phyloP scores from a whole-genome alignment of 1,140 invertebrate genomes.

The Penaeus chinensis region DNA sequence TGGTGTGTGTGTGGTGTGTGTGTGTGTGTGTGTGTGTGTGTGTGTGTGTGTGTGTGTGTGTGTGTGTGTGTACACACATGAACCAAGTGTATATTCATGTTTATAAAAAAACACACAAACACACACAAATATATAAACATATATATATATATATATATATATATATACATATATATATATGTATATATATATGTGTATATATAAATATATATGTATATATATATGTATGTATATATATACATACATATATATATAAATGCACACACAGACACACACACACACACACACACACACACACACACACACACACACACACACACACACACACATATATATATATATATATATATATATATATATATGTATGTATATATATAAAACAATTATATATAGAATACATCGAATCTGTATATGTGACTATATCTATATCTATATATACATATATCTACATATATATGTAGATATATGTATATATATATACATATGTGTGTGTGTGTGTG shows the following conservation, averaged over 20 bases:
- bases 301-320: neutral
- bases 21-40: neutral
- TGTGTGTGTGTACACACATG: neutral
- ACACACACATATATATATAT: neutral
- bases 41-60: neutral
- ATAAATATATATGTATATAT: constrained; percentile 3
- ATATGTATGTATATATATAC: constrained; percentile 23
- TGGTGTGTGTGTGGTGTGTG: neutral
- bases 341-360: constrained; percentile 3
- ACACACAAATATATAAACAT: constrained; percentile 2
- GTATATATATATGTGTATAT: constrained; percentile 1
- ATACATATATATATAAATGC: neutral
- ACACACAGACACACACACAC: neutral
- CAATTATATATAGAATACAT: neutral
- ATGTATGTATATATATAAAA: neutral
- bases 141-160: neutral
- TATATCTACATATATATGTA: neutral
- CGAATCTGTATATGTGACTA: neutral
- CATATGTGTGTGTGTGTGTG: neutral
- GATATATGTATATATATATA: neutral
- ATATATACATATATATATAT: neutral
- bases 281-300: neutral
- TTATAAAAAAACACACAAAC: neutral
- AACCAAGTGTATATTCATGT: neutral
- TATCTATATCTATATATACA: constrained; percentile 2